These are phyloP conservation scores for Coregonus ussuriensis DNA, from an alignment of 2,797 vertebrate genomes.

Conservation along the genomic window DNA sequence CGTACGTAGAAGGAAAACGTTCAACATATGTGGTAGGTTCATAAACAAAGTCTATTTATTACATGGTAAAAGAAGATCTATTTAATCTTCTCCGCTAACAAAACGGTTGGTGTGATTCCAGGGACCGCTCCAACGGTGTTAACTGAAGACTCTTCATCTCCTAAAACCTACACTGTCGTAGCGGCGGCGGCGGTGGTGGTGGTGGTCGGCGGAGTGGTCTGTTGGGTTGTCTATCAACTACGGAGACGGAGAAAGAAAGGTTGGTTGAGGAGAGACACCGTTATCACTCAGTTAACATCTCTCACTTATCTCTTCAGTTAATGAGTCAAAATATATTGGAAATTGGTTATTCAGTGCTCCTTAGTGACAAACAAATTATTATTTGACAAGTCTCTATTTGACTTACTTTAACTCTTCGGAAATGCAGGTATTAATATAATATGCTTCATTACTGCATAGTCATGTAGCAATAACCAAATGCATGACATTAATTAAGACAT, in stretches of 20 bases:
- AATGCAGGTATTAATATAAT: background rate
- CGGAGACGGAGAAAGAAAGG: background rate
- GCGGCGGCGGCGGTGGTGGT: background rate
- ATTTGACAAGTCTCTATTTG: background rate
- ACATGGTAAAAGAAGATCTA: background rate
- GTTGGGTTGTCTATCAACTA: background rate
- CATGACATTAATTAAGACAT: background rate
- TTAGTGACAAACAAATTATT: background rate
- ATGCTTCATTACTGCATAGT: background rate
- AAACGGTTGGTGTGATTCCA: background rate
- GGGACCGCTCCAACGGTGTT: background rate
- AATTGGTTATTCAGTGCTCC: background rate
- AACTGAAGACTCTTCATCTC: background rate
- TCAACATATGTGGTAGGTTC: constrained; percentile 1
- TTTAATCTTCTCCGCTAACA: background rate
- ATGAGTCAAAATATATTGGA: background rate
- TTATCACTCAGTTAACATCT: background rate
- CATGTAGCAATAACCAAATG: background rate
- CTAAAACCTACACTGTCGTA: background rate
- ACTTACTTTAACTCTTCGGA: background rate
- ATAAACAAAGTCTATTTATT: background rate
- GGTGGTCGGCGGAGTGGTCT: background rate
- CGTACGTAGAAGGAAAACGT: background rate
- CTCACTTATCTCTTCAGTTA: no score
- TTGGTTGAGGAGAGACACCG: background rate